phyloP scores from a whole-genome alignment of 1,140 invertebrate species.

The Zaprionus lachaisei region DNA sequence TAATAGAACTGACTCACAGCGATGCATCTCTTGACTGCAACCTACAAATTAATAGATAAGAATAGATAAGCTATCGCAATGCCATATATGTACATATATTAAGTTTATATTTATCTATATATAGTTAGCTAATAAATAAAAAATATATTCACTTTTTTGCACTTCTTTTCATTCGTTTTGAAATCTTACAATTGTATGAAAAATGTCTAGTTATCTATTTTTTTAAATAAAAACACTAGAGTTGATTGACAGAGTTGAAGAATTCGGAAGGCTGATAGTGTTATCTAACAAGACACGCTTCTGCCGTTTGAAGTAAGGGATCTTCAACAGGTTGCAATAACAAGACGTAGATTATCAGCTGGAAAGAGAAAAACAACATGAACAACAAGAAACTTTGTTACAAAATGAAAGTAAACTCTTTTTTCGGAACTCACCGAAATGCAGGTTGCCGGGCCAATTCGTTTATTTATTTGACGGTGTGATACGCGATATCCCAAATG shows the following conservation, averaged over 20 bases:
- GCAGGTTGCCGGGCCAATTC: slow-evolving; percentile 19
- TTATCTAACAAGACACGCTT: slow-evolving; percentile 4
- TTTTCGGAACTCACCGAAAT: slow-evolving; percentile 20
- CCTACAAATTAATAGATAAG: neutral
- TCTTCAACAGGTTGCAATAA: slow-evolving; percentile 1
- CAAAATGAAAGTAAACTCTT: slow-evolving; percentile 10
- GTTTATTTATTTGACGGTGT: slow-evolving; percentile 19
- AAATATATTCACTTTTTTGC: neutral
- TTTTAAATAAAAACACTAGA: neutral
- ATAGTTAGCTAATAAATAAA: neutral
- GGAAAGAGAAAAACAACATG: neutral
- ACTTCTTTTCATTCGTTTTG: neutral
- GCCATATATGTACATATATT: neutral
- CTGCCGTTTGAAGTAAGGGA: neutral
- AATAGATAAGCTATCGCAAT: neutral
- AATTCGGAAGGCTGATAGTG: slow-evolving; percentile 1
- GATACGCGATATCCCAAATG: slow-evolving; percentile 40
- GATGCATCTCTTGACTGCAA: neutral
- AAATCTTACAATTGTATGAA: neutral
- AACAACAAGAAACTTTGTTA: slow-evolving; percentile 8
- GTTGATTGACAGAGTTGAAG: neutral
- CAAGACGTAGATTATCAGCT: neutral
- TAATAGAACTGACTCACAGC: slow-evolving; percentile 30
- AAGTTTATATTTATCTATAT: neutral
- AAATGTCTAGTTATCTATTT: neutral